Base-by-base conservation (phyloP, 2,113 vertebrate species). In the Corythaeola cristata region DNA sequence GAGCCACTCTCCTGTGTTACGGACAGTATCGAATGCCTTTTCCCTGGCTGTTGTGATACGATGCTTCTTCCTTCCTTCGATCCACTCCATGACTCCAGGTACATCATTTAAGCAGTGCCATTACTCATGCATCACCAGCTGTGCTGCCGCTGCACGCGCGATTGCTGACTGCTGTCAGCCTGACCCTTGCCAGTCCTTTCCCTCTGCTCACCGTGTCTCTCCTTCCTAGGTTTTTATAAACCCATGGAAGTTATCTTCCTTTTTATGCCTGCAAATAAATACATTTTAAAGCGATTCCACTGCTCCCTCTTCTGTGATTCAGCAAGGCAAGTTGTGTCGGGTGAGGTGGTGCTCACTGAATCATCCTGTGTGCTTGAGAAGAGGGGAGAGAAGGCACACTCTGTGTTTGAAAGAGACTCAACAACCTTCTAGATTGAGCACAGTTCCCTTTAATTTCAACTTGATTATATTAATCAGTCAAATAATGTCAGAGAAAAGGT, bases 401-500 rank as follows among this genome's bases (percentile, higher is more conserved):
- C n/a, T 6, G 60, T 33, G 47, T 15, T 47, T 53, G 68, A 62
- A 71, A 32, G 68, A 59, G 52, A 32, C 37, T 80, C 72, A 66
- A 69, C 50, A 63, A 3, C 73, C 52, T 71, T 84, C 74, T 22
- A 55, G 27, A 44, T 8, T 52, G 86, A 84, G 33, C 35, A 56
- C 15, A 47, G 64, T 23, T 71, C 39, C 75, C 14, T 66, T 59
- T 84, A 56, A 81, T 92, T 95, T 90, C 52, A 81, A n/a, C 69
- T 77, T 85, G 84, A 94, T 93, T 93, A 9, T 84, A 41, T 71
- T 74, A 77, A 96, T 96, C 52, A 89, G 83, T 63, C 90, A 47
- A 92, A 83, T 49, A 74, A 80, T 59, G 92, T 80, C 64, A 81
- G 79, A 66, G 37, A 21, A 79, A 74, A 91, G 66, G 33, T 78